Percentiles rank a stretch among this genome's conserved stretches.
phyloP scores from a whole-genome alignment of 2,797 vertebrate genomes.

The Danio aesculapii region DNA sequence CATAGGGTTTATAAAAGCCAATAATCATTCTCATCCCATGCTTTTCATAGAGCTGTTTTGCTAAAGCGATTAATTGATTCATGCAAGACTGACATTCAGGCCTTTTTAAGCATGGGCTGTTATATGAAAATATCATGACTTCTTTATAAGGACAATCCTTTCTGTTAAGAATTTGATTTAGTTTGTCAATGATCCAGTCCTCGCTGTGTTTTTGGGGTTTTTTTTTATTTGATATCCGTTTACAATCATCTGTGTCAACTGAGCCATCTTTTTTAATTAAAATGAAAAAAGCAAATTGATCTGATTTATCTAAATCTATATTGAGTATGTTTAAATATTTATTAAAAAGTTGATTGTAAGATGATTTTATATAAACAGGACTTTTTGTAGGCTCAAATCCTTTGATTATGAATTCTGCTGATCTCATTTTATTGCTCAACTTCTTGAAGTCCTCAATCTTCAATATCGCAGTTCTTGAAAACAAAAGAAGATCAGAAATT shows the following conservation, averaged over 20 bases:
- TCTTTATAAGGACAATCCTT: background rate
- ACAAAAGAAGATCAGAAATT: too few relatives aligned
- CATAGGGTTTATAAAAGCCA: background rate
- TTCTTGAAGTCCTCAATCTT: too few relatives aligned
- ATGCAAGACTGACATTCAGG: fast-evolving
- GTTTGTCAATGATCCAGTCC: background rate
- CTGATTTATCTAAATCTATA: background rate
- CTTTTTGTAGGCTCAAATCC: too few relatives aligned
- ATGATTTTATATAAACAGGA: background rate
- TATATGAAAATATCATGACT: background rate
- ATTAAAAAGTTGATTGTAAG: background rate
- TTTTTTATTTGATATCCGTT: fast-evolving
- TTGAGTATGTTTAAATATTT: background rate
- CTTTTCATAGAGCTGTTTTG: background rate
- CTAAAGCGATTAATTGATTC: background rate
- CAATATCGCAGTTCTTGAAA: too few relatives aligned
- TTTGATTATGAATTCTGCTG: too few relatives aligned
- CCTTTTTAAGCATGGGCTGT: background rate
- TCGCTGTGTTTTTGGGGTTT: background rate
- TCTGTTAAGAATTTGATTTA: background rate
- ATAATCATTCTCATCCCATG: background rate
- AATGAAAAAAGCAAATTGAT: background rate
- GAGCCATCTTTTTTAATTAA: background rate
- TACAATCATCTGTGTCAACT: too few relatives aligned
- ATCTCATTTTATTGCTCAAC: too few relatives aligned